Evolutionary conservation across 2,113 vertebrate species (phyloP), one percentile per base, ranked within the genome.

Genomic region (Zosterops japonicus): DNA sequence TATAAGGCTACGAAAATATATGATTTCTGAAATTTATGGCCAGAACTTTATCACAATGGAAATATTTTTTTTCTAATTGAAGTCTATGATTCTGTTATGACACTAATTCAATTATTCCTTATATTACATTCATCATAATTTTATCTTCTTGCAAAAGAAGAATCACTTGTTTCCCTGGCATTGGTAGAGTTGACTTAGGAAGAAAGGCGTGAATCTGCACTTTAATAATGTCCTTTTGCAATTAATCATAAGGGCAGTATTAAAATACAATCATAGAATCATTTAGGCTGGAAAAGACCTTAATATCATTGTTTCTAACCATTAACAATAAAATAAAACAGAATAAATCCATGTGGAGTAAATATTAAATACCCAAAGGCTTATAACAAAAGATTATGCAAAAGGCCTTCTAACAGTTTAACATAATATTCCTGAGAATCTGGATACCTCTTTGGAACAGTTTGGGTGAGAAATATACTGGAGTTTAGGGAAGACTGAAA

Each of bases 11-110:
- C 63, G 80, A 86, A 89, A 94, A 83, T 21, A 12, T 52, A 67
- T 70, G 36, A 79, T 91, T 91, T 91, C 39, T 85, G 49, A 94
- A 96, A 94, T 93, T 70, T 95, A 94, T 90, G 44, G 17, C 27
- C 35, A 87, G 47, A 83, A 77, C 50, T 90, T 96, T 88, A 88
- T 90, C 57, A 88, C 28, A 70, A 60, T 81, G 60, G 92, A 97
- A 95, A 90, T 94, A 63, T 77, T 86, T 89, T 91, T 96, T 89
- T 91, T 69, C 63, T 91, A 96, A 92, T 87, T 92, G 79, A 88
- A 94, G 76, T 94, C 52, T 92, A 77, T 8, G 24, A 39, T 77
- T 33, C 59, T 93, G 23, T 95, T 87, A 93, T 84, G 71, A 42
- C 55, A 87, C 47, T 88, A 90, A 91, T 88, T 85, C 24, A 74